Conservation (phyloP, 2,797 vertebrate species). For the Gila robusta region DNA sequence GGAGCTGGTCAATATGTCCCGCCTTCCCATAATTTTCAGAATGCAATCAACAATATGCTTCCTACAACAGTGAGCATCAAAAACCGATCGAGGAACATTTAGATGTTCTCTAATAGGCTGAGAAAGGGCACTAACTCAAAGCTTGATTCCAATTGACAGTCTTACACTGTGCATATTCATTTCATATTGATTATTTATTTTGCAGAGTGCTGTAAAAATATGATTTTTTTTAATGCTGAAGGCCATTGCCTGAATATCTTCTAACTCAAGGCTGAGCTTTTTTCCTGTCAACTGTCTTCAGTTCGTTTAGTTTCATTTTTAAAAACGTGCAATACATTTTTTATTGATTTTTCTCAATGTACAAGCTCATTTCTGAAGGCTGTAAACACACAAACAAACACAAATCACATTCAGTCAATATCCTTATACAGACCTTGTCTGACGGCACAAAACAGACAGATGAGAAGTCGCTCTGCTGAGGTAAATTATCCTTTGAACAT, state of each 20-base stretch:
- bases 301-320: constrained; percentile 30
- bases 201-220: background rate
- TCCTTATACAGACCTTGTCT: constrained; percentile 12
- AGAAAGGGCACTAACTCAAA: background rate
- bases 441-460: constrained; percentile 14
- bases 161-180: background rate
- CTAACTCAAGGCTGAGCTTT: background rate
- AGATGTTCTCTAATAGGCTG: background rate
- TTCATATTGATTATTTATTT: constrained; percentile 23
- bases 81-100: background rate
- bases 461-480: constrained; percentile 26
- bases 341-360: constrained; percentile 30
- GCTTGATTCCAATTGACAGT: constrained; percentile 7
- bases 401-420: constrained; percentile 24
- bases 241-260: background rate
- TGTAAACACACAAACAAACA: constrained; percentile 27
- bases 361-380: constrained; percentile 18
- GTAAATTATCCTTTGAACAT: constrained; percentile 58
- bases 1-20: too few relatives aligned
- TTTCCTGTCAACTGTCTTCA: background rate
- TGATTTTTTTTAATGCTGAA: background rate
- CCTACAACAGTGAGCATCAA: background rate
- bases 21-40: background rate
- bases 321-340: background rate
- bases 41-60: background rate